Conservation (phyloP, 2,113 vertebrate species). For the Bubo blakistoni region DNA sequence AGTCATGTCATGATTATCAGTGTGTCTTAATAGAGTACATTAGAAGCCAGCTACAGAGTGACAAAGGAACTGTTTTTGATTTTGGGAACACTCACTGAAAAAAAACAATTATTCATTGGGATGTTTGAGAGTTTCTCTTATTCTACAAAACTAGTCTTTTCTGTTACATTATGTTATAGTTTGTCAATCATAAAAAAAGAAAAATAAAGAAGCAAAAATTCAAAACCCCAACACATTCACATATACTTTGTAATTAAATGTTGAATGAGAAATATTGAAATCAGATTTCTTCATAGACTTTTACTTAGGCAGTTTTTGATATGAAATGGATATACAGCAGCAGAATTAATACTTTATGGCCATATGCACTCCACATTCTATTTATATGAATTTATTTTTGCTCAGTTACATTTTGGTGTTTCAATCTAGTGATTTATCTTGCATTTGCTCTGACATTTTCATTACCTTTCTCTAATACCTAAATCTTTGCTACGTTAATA, state of each 20-base stretch:
- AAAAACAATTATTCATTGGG: background rate
- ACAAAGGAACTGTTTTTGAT: background rate
- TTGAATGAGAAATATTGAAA: background rate
- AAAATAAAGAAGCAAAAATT: background rate
- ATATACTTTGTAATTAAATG: background rate
- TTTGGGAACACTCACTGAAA: background rate
- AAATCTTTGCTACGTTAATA: background rate
- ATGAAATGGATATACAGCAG: background rate
- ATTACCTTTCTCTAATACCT: background rate
- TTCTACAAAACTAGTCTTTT: background rate
- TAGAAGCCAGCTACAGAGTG: background rate
- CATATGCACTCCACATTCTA: background rate
- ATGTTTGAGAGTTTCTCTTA: background rate
- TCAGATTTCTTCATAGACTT: background rate
- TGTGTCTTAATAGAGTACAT: background rate
- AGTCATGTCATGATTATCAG: background rate
- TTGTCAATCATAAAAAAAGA: background rate
- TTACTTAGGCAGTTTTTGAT: background rate
- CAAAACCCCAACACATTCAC: background rate
- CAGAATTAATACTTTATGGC: background rate
- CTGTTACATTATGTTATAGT: background rate
- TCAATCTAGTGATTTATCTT: background rate
- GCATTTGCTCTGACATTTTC: background rate
- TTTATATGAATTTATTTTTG: background rate
- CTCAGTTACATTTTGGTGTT: background rate